Evolutionary conservation across 2,113 vertebrate genomes (phyloP), one percentile per base, ranked within the genome.

Genomic region (Gymnogyps californianus): DNA sequence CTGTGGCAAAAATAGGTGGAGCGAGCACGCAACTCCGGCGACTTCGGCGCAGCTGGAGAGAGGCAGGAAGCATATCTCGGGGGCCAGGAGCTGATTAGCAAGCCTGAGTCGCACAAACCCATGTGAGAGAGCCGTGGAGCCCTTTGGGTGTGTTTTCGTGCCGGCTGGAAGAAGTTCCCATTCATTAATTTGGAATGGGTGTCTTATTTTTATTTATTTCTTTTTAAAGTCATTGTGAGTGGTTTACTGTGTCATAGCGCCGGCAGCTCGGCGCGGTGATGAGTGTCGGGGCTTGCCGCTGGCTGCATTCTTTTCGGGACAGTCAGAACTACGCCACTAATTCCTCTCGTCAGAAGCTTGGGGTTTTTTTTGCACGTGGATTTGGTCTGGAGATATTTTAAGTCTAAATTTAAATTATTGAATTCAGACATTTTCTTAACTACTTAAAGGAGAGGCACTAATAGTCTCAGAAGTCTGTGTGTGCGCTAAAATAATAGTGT

Each of bases 1-100:
- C 78, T 22, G 70, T 96, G 91, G 89, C 89, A 93, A 93, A 92
- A 94, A 82, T 51, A 96, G 84, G 82, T 95, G 96, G 91, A 74
- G 87, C 1, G 5, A 76, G 36, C 44, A 13, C 4, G 4, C 25
- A 57, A 46, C 52, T 74, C 29, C 2, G 1, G 28, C 1, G 7
- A 21, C 75, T 70, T 51, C 2, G 0, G 69, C 0, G 0, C 42
- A 40, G 83, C 89, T 59, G 54, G 61, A 78, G 87, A 46, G 90
- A 57, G 61, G 34, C 80, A 61, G 95, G 81, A 87, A 91, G 74
- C 7, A 0, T 65, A 25, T 84, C 89, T 65, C 3, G 13, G 62
- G 59, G 88, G 82, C 85, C 88, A 9, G 90, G 83, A 94, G 77
- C 83, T 72, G 36, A 4, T 87, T 24, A 38, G 19, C 49, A 52